phyloP scores from a whole-genome alignment of 2,113 vertebrate genomes.

The Saguinus imperator region DNA sequence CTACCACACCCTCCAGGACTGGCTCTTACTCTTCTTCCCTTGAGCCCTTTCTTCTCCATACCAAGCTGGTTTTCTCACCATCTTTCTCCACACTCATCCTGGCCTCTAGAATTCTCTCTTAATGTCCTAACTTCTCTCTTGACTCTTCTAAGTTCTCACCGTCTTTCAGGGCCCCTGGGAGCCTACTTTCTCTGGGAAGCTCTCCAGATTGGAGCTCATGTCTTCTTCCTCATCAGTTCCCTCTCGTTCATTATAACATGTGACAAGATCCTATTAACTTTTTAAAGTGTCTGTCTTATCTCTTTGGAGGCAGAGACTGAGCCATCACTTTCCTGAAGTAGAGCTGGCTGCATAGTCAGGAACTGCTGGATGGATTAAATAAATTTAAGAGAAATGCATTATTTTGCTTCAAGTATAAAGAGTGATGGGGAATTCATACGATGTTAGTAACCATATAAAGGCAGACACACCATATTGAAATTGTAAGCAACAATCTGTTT shows the following conservation, averaged over 20 bases:
- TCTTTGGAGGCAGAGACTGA: neutral
- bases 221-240: neutral
- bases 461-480: neutral
- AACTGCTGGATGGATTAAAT: neutral
- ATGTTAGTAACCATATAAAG: neutral
- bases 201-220: neutral
- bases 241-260: neutral
- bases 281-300: neutral
- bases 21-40: too few species aligned
- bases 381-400: neutral
- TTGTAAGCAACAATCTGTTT: neutral
- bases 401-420: neutral
- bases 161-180: neutral
- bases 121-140: neutral
- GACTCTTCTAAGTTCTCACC: neutral
- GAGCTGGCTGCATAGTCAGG: neutral
- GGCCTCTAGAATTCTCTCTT: neutral
- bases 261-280: neutral
- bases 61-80: fast-evolving
- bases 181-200: neutral
- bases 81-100: neutral
- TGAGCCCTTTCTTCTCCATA: neutral
- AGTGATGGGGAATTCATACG: neutral
- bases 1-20: fast-evolving
- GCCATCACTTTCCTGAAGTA: neutral